These are phyloP conservation scores for Stenodera caucasica DNA, from an alignment of 2,888 invertebrate genomes.

Conservation along the genomic window DNA sequence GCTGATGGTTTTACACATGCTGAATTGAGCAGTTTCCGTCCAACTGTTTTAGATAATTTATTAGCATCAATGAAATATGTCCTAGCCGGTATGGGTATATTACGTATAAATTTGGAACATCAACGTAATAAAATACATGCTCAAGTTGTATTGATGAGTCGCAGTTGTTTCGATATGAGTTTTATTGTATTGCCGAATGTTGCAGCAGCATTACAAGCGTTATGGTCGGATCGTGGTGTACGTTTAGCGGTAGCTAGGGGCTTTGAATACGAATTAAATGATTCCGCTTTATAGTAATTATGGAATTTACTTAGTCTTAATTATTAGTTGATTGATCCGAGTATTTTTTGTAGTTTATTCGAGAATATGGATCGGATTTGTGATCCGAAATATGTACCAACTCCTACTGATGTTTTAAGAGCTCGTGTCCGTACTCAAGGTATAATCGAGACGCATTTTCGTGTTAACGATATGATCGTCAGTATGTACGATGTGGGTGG, in stretches of 20 bases:
- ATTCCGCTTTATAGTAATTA: conserved; percentile 65
- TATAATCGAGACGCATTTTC: conserved; percentile 68
- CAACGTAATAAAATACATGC: conserved; percentile 62
- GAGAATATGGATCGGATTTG: conserved; percentile 69
- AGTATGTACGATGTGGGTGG: conserved; percentile 70
- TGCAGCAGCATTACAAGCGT: conserved; percentile 58
- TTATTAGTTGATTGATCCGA: too few relatives aligned
- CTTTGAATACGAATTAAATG: conserved; percentile 68
- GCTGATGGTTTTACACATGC: conserved; percentile 65
- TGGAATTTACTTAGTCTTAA: too few relatives aligned
- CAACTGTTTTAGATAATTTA: conserved; percentile 66
- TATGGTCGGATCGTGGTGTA: conserved; percentile 68
- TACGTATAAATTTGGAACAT: conserved; percentile 65
- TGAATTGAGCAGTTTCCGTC: conserved; percentile 64
- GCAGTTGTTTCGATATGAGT: conserved; percentile 61
- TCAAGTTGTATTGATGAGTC: conserved; percentile 57
- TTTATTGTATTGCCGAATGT: conserved; percentile 60
- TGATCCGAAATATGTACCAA: conserved; percentile 65
- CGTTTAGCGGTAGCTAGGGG: conserved; percentile 66
- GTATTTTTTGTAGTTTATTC: conserved; percentile 63
- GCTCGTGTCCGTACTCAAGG: conserved; percentile 68
- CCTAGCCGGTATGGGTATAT: conserved; percentile 66
- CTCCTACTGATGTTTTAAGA: conserved; percentile 65
- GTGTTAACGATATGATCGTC: conserved; percentile 61
- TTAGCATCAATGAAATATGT: conserved; percentile 70